These are phyloP conservation scores for Cephus pygmeus DNA, from an alignment of 2,888 invertebrate genomes.

Conservation along the genomic window DNA sequence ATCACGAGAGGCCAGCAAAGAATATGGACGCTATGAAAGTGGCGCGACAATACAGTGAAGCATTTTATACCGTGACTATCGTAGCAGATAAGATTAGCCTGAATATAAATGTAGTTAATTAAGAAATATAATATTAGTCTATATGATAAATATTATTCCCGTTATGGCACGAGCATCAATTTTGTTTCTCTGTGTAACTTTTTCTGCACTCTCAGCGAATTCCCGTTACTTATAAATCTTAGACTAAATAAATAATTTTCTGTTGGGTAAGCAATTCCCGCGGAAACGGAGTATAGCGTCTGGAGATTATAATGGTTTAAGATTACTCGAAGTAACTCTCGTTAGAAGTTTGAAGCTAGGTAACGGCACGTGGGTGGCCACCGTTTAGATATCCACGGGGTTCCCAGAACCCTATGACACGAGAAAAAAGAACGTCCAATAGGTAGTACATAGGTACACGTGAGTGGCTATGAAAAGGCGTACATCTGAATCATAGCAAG, in stretches of 20 bases:
- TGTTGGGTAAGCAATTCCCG: background rate
- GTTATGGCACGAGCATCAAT: background rate
- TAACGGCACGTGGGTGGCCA: constrained; percentile 55
- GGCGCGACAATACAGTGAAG: background rate
- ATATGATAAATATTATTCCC: background rate
- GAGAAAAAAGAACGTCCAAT: constrained; percentile 26
- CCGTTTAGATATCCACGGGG: constrained; percentile 27
- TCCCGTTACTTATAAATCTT: background rate
- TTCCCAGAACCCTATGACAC: constrained; percentile 30
- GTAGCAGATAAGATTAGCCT: background rate
- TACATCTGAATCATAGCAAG: constrained; percentile 32
- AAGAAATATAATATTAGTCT: background rate
- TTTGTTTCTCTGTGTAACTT: background rate
- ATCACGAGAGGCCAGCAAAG: background rate
- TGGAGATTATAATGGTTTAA: constrained; percentile 35
- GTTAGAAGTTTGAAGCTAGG: constrained; percentile 31
- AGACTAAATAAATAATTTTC: background rate
- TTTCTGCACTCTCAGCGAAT: background rate
- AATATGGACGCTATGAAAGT: background rate
- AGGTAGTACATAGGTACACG: constrained; percentile 19
- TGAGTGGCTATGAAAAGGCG: constrained; percentile 37
- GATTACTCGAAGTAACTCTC: constrained; percentile 53
- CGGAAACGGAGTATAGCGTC: background rate
- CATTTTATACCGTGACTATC: background rate
- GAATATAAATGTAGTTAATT: background rate